phyloP scores from a whole-genome alignment of 2,797 vertebrate genomes.

The Rhinatrema bivittatum region DNA sequence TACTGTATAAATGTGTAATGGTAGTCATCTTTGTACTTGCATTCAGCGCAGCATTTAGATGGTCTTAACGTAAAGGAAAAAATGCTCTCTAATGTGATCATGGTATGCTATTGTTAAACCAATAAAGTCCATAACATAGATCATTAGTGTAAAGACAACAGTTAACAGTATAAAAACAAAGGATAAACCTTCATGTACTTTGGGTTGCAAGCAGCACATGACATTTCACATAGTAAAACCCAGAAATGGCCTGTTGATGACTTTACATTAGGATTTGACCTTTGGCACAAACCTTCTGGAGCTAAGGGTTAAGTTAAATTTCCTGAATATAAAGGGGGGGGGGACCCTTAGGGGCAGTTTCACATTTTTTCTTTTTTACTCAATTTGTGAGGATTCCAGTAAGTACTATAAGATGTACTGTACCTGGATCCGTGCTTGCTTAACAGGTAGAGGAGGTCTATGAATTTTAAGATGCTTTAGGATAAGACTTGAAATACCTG shows the following conservation, averaged over 20 bases:
- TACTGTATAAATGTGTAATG: slow-evolving; percentile 17
- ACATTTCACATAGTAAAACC: slow-evolving; percentile 37
- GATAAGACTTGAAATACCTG: no score
- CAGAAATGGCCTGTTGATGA: slow-evolving; percentile 44
- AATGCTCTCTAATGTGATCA: slow-evolving; percentile 28
- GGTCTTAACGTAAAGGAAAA: slow-evolving; percentile 13
- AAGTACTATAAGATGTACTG: no score
- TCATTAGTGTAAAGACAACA: slow-evolving; percentile 44
- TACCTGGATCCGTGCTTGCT: no score
- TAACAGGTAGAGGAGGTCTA: no score
- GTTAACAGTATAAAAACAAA: no score
- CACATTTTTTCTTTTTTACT: no score
- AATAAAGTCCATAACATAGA: slow-evolving; percentile 33
- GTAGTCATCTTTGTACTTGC: slow-evolving; percentile 18
- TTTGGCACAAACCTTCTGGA: no score
- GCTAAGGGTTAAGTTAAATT: no score
- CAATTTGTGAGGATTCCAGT: no score
- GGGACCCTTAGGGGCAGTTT: no score
- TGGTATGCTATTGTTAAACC: slow-evolving; percentile 26
- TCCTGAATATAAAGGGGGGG: no score
- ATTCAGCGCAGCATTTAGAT: slow-evolving; percentile 28
- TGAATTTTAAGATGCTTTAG: no score
- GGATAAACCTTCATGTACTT: slow-evolving; percentile 61
- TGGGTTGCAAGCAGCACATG: slow-evolving; percentile 51
- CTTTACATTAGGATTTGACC: slow-evolving; percentile 37